Evolutionary conservation across 2,113 vertebrate species (phyloP).

Genomic region (Thalassarche chlororhynchos): DNA sequence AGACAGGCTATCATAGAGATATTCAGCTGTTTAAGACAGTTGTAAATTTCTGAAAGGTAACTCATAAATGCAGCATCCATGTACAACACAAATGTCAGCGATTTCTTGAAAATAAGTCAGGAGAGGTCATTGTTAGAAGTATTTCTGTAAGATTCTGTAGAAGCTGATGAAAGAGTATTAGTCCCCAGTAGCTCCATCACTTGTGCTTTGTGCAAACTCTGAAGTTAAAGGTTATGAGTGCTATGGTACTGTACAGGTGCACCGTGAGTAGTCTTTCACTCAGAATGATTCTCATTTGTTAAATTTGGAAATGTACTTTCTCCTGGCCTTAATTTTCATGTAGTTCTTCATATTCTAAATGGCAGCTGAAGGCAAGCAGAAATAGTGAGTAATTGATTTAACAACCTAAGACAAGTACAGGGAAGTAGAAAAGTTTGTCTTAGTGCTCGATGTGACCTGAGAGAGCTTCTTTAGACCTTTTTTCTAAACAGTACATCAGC

Average conservation of each 20-base stretch:
- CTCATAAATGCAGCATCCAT: neutral
- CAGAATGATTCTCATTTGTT: constrained; percentile 62
- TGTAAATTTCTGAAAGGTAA: neutral
- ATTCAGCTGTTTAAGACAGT: neutral
- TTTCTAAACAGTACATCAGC: constrained; percentile 73
- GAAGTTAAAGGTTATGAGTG: constrained; percentile 33
- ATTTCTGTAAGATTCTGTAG: neutral
- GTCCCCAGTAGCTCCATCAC: constrained; percentile 27
- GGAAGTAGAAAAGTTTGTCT: constrained; percentile 74
- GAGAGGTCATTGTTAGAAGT: constrained; percentile 24
- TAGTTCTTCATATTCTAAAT: constrained; percentile 65
- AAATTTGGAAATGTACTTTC: constrained; percentile 58
- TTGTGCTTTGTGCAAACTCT: neutral
- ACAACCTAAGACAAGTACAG: constrained; percentile 80
- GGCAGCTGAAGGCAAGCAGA: constrained; percentile 66
- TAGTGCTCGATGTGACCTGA: constrained; percentile 78
- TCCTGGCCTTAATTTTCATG: constrained; percentile 62
- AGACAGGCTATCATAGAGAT: neutral
- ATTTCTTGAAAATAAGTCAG: constrained; percentile 18
- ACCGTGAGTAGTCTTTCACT: constrained; percentile 31
- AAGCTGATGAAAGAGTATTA: constrained; percentile 1
- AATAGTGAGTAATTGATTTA: constrained; percentile 79
- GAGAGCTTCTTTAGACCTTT: constrained; percentile 72
- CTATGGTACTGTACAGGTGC: neutral
- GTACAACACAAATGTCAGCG: neutral